Conservation (phyloP, 2,888 invertebrate genomes). For the Myopa testacea region DNA sequence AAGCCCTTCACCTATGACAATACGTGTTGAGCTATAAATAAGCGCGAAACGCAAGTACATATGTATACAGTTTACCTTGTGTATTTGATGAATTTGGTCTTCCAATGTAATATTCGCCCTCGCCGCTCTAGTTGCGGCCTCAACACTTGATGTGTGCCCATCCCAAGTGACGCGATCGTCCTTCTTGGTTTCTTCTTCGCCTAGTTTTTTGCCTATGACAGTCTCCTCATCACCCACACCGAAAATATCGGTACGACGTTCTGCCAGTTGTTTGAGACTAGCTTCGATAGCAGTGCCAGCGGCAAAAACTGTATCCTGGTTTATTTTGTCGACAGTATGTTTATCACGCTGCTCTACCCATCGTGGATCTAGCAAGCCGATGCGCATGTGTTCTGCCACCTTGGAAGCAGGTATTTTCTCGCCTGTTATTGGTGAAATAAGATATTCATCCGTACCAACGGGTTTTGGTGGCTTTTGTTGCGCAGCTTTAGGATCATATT, state of each 20-base stretch:
- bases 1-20: constrained; percentile 79
- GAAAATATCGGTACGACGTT: constrained; percentile 99
- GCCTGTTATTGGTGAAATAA: constrained; percentile 98
- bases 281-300: constrained; percentile 91
- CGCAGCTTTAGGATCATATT: constrained; percentile 94
- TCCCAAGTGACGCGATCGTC: constrained; percentile 98
- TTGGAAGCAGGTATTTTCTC: constrained; percentile 97
- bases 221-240: constrained; percentile 99
- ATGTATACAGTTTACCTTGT: constrained; percentile 73
- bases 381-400: constrained; percentile 98
- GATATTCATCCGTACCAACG: constrained; percentile 84
- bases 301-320: constrained; percentile 78
- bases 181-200: constrained; percentile 86
- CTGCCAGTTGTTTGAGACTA: constrained; percentile 94
- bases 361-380: constrained; percentile 94
- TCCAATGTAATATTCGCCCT: constrained; percentile 95
- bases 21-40: neutral
- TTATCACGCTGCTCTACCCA: constrained; percentile 98
- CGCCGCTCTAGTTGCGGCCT: constrained; percentile 93
- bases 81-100: constrained; percentile 97
- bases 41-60: neutral
- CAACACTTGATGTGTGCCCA: constrained; percentile 96
- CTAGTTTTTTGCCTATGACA: constrained; percentile 98
- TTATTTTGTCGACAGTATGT: constrained; percentile 91
- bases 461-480: constrained; percentile 73